Conservation (phyloP, 2,113 vertebrate species). For the Himantopus leucocephalus region DNA sequence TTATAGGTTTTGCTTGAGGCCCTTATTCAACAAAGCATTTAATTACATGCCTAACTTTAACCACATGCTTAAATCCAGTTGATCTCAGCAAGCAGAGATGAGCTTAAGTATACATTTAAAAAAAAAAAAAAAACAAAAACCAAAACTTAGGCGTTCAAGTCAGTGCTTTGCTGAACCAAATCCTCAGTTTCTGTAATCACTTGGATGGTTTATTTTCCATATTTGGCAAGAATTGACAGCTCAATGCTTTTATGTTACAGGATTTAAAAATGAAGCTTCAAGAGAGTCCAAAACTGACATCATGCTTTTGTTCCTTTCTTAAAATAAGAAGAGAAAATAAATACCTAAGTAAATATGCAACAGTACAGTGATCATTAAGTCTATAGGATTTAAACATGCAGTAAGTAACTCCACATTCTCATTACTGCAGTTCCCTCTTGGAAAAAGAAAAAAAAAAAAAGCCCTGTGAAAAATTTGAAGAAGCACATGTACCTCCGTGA, state of each 20-base stretch:
- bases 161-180: not conserved
- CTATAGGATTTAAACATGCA: not conserved
- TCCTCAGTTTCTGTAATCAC: not conserved
- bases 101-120: not conserved
- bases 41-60: not conserved
- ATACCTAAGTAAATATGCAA: not conserved
- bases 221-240: not conserved
- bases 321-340: not conserved
- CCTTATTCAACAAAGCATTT: not conserved
- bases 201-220: not conserved
- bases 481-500: not conserved
- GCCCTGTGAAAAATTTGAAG: not conserved
- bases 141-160: not conserved
- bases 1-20: not conserved
- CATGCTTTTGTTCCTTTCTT: not conserved
- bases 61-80: not conserved
- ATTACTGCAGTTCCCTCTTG: not conserved
- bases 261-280: not conserved
- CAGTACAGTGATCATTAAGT: not conserved
- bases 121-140: not conserved
- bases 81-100: not conserved
- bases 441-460: not conserved
- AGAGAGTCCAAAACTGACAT: not conserved
- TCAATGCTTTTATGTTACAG: not conserved
- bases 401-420: not conserved